Evolutionary conservation across 2,888 invertebrate genomes (phyloP).

Genomic region (Trichopoda pennipes): DNA sequence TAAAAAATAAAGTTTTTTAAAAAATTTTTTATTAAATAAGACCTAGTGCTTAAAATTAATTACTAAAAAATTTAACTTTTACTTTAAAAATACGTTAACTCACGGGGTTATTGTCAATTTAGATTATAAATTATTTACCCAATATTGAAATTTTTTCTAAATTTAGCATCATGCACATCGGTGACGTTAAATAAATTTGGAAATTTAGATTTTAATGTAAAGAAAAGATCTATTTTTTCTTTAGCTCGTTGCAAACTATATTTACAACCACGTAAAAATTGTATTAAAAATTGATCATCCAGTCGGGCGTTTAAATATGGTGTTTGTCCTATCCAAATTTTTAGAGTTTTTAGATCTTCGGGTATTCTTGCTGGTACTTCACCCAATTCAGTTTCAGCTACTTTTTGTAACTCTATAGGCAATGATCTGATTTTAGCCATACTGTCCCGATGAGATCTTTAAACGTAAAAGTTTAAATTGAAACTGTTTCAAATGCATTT

Average conservation of each 20-base stretch:
- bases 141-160: conserved; percentile 72
- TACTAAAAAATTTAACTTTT: too few species aligned
- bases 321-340: conserved; percentile 82
- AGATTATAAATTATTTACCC: too few species aligned
- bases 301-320: conserved; percentile 79
- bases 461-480: too few species aligned
- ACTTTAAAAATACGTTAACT: too few species aligned
- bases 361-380: conserved; percentile 79
- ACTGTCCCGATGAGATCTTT: conserved; percentile 55
- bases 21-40: too few species aligned
- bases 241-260: conserved; percentile 82
- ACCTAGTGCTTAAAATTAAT: too few species aligned
- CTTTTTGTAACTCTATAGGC: conserved; percentile 72
- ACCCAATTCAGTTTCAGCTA: conserved; percentile 81
- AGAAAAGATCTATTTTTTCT: conserved; percentile 83
- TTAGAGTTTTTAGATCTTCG: conserved; percentile 78
- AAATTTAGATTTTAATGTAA: conserved; percentile 82
- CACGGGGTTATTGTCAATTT: background rate
- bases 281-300: conserved; percentile 81
- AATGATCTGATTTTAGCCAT: conserved; percentile 73
- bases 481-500: too few species aligned
- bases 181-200: conserved; percentile 82
- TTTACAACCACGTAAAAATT: conserved; percentile 82
- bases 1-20: too few species aligned
- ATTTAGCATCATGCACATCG: conserved; percentile 71